Percentiles rank a stretch among this genome's conserved stretches.
Evolutionary conservation across 2,888 invertebrate species (phyloP).

Genomic region (Caenorhabditis drosophilae): DNA sequence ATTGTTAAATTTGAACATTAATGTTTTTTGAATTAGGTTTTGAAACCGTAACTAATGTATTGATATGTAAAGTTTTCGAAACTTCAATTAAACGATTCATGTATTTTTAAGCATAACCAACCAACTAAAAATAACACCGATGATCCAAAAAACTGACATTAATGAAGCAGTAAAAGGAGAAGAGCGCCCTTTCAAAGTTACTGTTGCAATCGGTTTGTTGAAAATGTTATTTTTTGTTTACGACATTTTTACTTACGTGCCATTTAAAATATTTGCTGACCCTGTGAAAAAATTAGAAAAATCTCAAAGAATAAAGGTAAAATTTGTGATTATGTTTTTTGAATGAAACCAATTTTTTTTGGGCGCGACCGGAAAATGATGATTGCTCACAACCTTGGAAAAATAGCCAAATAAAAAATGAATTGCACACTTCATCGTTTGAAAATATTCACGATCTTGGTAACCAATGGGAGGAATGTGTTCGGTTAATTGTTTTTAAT

Average conservation of each 20-base stretch:
- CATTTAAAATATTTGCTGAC: conserved; percentile 67
- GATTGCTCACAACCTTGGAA: conserved; percentile 64
- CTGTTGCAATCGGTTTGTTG: conserved; percentile 26
- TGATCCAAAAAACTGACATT: conserved; percentile 35
- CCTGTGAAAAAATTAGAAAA: conserved; percentile 60
- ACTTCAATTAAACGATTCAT: too few species aligned
- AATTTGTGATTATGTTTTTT: too few species aligned
- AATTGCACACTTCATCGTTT: conserved; percentile 67
- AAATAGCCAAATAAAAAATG: conserved; percentile 54
- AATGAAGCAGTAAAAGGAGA: conserved; percentile 38
- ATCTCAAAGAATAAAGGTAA: conserved; percentile 59
- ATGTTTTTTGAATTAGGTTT: too few species aligned
- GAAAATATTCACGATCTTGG: conserved; percentile 70
- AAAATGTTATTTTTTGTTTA: conserved; percentile 64
- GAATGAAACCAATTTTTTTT: conserved; percentile 12
- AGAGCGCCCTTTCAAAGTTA: conserved; percentile 42
- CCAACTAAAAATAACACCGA: too few species aligned
- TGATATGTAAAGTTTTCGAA: too few species aligned
- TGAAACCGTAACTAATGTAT: too few species aligned
- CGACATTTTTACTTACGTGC: conserved; percentile 63
- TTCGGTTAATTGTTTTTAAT: conserved; percentile 41
- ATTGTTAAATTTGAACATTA: too few species aligned
- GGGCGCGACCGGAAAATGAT: conserved; percentile 54
- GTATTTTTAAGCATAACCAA: too few species aligned
- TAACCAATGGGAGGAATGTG: conserved; percentile 70